Evolutionary conservation across 2,113 vertebrate genomes (phyloP).

Genomic region (Tachysurus vachellii): DNA sequence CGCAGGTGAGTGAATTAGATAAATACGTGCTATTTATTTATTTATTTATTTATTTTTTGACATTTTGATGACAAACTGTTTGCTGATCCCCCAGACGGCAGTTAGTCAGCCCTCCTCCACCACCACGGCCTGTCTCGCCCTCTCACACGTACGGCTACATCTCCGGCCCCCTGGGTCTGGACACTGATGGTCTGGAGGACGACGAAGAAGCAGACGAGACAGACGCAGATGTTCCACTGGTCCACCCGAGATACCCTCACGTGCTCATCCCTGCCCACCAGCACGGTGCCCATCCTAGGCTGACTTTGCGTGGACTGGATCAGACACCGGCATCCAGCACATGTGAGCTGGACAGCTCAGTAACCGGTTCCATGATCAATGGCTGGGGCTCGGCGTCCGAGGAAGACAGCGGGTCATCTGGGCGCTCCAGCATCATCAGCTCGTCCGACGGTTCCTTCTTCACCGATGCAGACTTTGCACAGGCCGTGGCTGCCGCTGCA

Average conservation of each 20-base stretch:
- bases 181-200: constrained; percentile 88
- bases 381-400: constrained; percentile 98
- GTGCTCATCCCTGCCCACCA: constrained; percentile 68
- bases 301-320: constrained; percentile 89
- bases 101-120: constrained; percentile 89
- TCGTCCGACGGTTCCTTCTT: constrained; percentile 98
- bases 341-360: constrained; percentile 95
- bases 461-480: constrained; percentile 97
- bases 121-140: constrained; percentile 87
- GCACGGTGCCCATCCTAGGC: constrained; percentile 76
- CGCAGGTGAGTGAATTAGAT: constrained; percentile 77
- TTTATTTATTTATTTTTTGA: not conserved
- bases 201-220: constrained; percentile 77
- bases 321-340: constrained; percentile 96
- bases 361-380: constrained; percentile 99
- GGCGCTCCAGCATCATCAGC: constrained; percentile 90
- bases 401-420: constrained; percentile 95
- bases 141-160: constrained; percentile 97
- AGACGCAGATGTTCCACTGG: constrained; percentile 88
- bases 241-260: constrained; percentile 81
- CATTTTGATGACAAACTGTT: not conserved
- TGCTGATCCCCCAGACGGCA: constrained; percentile 76
- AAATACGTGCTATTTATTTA: not conserved
- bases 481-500: constrained; percentile 91
- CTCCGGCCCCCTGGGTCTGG: constrained; percentile 90